Evolutionary conservation across 37 sponge, comb jelly and placozoan species (phyloP).

Genomic region (Mnemiopsis leidyi): DNA sequence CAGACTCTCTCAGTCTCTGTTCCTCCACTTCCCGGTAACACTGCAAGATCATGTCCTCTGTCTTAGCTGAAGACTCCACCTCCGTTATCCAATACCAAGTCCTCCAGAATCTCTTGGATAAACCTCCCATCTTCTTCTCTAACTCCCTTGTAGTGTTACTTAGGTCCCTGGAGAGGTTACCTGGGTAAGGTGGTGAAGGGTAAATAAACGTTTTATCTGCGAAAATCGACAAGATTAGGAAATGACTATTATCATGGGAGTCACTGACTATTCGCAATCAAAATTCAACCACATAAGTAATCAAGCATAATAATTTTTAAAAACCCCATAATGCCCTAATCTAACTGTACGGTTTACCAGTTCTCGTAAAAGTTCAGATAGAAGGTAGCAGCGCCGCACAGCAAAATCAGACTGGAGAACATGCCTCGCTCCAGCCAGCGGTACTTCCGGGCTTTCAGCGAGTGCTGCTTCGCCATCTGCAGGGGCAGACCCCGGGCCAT

Average conservation of each 20-base stretch:
- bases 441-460: not conserved
- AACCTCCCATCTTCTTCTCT: slow-evolving; percentile 34
- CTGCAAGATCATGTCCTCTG: not conserved
- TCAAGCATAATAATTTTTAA: too few species aligned
- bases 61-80: not conserved
- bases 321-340: too few species aligned
- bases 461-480: slow-evolving; percentile 28
- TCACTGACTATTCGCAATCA: too few species aligned
- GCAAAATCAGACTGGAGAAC: not conserved
- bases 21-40: slow-evolving; percentile 44
- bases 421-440: not conserved
- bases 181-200: too few species aligned
- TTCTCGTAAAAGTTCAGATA: not conserved
- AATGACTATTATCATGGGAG: too few species aligned
- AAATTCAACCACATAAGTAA: too few species aligned
- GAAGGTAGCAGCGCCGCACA: not conserved
- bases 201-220: too few species aligned
- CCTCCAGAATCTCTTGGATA: slow-evolving; percentile 28
- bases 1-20: not conserved
- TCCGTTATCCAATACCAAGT: not conserved
- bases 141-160: not conserved
- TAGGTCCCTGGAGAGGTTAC: slow-evolving; percentile 31
- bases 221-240: too few species aligned
- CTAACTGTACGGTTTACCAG: too few species aligned
- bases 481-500: slow-evolving; percentile 9